Base-by-base conservation (phyloP, 2,797 vertebrate genomes). In the Pipistrellus nathusii region DNA sequence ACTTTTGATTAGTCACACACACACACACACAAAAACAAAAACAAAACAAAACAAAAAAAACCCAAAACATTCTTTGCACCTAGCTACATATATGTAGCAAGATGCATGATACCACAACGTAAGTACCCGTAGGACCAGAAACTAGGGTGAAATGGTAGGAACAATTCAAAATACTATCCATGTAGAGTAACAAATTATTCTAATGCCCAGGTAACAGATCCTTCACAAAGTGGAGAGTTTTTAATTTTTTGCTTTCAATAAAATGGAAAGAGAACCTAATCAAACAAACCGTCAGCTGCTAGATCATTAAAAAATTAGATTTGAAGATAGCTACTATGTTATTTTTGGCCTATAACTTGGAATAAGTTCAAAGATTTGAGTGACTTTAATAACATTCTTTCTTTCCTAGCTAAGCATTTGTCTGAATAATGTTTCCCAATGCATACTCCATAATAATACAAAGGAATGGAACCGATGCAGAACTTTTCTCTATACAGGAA, bases 331-430 rank as follows among this genome's bases (percentile, higher is more conserved):
- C 17, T 84, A 46, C 38, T 71, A 27, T 21, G 30, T n/a, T 62
- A 55, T 78, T 94, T 95, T 75, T 68, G 69, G n/a, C 66, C 27
- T 41, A 76, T 3, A 46, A 17, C 57, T 93, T 95, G 64, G 94
- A 94, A 92, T 35, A 80, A 41, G 21, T 87, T 87, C 90, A 95
- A 91, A 84, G 32, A 91, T 87, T 35, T 83, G 57, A 90, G 46
- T 84, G 94, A 76, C 66, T 90, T 13, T 72, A 87, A 81, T 21
- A 46, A 94, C 17, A 71, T 76, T 75, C 35, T 48, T 90, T 95
- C 68, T 71, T 84, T 48, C 5, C 10, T 48, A 72, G 30, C 14
- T 90, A 77, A 48, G 57, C 62, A 88, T 81, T 77, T 88, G 55
- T 78, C 89, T 90, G 48, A 84, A 77, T 77, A 86, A 48, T 35